Conservation (phyloP, 2,888 invertebrate species). For the Hirtodrosophila confusa region DNA sequence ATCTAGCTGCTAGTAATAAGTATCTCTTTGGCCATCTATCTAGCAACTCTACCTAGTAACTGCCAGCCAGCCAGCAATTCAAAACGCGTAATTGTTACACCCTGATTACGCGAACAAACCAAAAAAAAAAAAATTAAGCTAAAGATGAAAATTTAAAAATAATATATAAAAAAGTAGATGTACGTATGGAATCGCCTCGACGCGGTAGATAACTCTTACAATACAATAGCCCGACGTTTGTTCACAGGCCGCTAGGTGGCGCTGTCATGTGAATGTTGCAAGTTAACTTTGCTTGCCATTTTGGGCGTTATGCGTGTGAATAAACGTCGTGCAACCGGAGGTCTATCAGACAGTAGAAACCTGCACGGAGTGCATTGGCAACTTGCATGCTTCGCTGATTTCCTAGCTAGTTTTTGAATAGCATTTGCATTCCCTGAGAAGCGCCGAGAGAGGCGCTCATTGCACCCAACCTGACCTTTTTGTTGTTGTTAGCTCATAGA, state of each 20-base stretch:
- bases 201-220: conserved; percentile 25
- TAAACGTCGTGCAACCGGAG: conserved; percentile 7
- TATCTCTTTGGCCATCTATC: conserved; percentile 39
- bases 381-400: conserved; percentile 60
- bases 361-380: conserved; percentile 28
- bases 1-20: conserved; percentile 6
- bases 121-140: conserved; percentile 26
- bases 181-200: conserved; percentile 4
- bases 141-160: conserved; percentile 32
- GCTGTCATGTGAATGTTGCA: conserved; percentile 54
- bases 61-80: conserved; percentile 62
- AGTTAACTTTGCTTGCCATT: conserved; percentile 45
- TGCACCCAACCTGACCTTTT: conserved; percentile 47
- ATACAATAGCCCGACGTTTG: conserved; percentile 33
- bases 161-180: neutral
- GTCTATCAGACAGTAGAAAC: neutral
- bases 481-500: conserved; percentile 12
- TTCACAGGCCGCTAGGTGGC: conserved; percentile 53
- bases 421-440: conserved; percentile 43
- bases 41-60: conserved; percentile 29
- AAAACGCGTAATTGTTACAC: conserved; percentile 83
- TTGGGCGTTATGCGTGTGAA: conserved; percentile 66
- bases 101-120: conserved; percentile 80
- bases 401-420: conserved; percentile 36
- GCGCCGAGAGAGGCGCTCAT: conserved; percentile 19